These are phyloP conservation scores for Sturnus vulgaris DNA, from an alignment of 2,113 vertebrate species.

Conservation along the genomic window DNA sequence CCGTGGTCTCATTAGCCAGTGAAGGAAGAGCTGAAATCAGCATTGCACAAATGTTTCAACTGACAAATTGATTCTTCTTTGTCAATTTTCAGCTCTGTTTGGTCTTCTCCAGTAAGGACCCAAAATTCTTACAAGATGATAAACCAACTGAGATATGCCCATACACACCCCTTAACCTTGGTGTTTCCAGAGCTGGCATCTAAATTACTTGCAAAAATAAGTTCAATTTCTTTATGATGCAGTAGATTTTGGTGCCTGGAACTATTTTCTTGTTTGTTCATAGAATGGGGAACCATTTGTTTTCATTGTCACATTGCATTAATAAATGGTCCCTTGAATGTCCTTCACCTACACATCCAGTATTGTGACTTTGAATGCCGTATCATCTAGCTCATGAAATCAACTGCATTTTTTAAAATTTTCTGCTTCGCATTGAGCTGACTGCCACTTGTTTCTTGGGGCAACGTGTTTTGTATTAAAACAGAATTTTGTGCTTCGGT, in stretches of 20 bases:
- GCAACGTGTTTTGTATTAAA: background rate
- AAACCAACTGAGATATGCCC: background rate
- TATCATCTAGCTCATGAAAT: background rate
- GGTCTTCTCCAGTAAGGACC: background rate
- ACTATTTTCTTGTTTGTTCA: background rate
- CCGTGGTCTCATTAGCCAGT: background rate
- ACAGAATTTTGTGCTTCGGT: background rate
- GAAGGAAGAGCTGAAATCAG: background rate
- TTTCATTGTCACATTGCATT: background rate
- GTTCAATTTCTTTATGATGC: background rate
- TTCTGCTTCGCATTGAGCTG: background rate
- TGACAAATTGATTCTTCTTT: background rate
- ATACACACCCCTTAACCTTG: fast-evolving
- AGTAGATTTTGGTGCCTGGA: background rate
- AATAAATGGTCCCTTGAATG: background rate
- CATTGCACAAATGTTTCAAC: background rate
- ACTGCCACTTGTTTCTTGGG: background rate
- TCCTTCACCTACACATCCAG: background rate
- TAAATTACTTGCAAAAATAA: background rate
- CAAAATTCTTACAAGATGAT: background rate
- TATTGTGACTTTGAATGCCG: background rate
- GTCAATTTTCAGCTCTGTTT: background rate
- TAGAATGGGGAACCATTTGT: background rate
- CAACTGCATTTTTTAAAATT: background rate
- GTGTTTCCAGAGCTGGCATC: background rate